Base-by-base conservation (phyloP, 1,140 invertebrate genomes). In the Leptopilina boulardi region DNA sequence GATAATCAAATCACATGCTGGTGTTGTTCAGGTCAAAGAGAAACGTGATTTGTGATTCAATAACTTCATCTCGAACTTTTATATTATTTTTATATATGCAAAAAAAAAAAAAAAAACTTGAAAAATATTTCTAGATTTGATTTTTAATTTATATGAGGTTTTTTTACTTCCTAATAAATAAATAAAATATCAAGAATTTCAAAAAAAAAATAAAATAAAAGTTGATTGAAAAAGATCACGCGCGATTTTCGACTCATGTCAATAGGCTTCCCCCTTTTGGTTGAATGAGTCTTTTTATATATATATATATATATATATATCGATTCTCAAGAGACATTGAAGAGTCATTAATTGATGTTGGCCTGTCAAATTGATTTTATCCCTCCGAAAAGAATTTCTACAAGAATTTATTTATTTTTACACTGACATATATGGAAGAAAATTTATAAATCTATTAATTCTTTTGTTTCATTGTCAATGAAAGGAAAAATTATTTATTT, bases 341-440 rank as follows among this genome's bases (percentile, higher is more conserved):
- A 66, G 59, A 8, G 13, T 66, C 59, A 66, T 66, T 66, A 30
- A 66, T 66, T 66, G 59, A 66, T 66, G 23, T 66, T 66, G 8
- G 26, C 26, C 59, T 34, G 23, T 66, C 59, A 66, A 34, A 30
- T n/a, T 66, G 26, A 66, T 66, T 66, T 66, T 66, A 5, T 30
- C 26, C 21, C 59, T 15, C 23, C n/a, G 23, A 1, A 11, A 10
- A 21, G 23, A 23, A 23, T 23, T 23, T 21, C 10, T 11, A 23
- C 19, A 23, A 9, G 10, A 6, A 38, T 38, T 38, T 38, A 1
- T 38, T 9, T 38, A 38, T 38, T 38, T 38, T 38, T 38, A 8
- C 34, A 38, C 34, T 38, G 9, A 38, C 34, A 38, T 8, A 38
- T 38, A 38, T n/a, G n/a, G n/a, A n/a, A n/a, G n/a, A 38, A 38